Evolutionary conservation across 2,797 vertebrate genomes (phyloP).

Genomic region (Neopelma chrysocephalum): DNA sequence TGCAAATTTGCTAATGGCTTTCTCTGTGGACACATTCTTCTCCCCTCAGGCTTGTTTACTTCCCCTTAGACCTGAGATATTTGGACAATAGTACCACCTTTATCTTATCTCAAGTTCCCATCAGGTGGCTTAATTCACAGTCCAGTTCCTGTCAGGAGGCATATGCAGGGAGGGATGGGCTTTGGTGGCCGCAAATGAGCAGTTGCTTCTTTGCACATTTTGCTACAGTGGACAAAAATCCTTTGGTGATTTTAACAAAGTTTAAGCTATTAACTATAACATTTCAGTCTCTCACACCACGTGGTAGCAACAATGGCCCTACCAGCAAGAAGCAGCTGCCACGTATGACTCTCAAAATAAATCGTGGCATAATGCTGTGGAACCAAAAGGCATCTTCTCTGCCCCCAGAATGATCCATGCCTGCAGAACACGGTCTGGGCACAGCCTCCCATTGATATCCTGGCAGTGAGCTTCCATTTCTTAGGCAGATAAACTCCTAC

Average conservation of each 20-base stretch:
- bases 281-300: not conserved
- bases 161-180: not conserved
- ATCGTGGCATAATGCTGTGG: accelerated
- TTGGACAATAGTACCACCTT: not conserved
- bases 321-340: not conserved
- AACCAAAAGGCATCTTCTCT: not conserved
- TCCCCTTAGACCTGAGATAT: not conserved
- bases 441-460: not conserved
- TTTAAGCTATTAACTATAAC: not conserved
- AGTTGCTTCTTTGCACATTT: not conserved
- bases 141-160: not conserved
- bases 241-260: not conserved
- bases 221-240: not conserved
- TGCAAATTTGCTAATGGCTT: not conserved
- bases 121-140: not conserved
- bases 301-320: not conserved
- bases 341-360: not conserved
- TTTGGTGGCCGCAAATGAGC: not conserved
- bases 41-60: not conserved
- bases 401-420: accelerated
- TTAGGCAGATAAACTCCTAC: not conserved
- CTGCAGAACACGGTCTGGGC: not conserved
- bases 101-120: not conserved
- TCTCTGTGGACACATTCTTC: not conserved
- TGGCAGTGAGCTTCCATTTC: not conserved